Evolutionary conservation across 2,797 vertebrate species (phyloP), one percentile per base, ranked within the genome.

Genomic region (Clarias fuscus): DNA sequence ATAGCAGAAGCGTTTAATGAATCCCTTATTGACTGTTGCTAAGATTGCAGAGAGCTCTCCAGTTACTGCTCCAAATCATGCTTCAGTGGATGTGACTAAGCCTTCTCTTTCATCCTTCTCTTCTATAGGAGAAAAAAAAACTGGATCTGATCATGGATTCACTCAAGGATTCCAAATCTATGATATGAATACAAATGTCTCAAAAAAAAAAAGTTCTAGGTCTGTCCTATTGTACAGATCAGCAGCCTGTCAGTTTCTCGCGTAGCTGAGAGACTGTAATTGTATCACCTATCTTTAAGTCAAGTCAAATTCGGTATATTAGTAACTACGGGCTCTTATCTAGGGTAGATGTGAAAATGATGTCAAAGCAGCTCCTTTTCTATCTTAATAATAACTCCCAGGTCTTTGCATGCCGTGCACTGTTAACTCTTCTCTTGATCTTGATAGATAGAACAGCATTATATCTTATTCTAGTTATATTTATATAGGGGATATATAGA

Each of bases 1-100:
- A 79, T 79, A 79, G 33, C 77, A 79, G 20, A 82, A 78, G 64
- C 62, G 67, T 86, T 82, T 84, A 84, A 73, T 76, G 71, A 85
- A 86, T 84, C 62, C 85, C 86, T 67, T 20, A 10, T 85, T 88
- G 77, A 88, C 85, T 58, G 85, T 65, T 86, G 88, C 83, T 68
- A 59, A 58, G 78, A 84, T 86, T 77, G 71, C 78, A 70, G 40
- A 62, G 72, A 86, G 77, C 22, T 62, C 59, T 79, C 59, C 59
- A n/a, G 77, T 79, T 79, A 24, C 77, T 62, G 77, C 77, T 62
- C 18, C 30, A 14, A 22, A 78, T 61, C 76, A 61, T 37, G 58
- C 76, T 61, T 37, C 30, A 78, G 58, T 61, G 58, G 56, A 61
- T 78, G 76, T 40, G 76, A 78, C 58, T 24, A 78, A 78, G 76